Conservation (phyloP, 2,888 invertebrate genomes). For the Lasioglossum leucozonium region DNA sequence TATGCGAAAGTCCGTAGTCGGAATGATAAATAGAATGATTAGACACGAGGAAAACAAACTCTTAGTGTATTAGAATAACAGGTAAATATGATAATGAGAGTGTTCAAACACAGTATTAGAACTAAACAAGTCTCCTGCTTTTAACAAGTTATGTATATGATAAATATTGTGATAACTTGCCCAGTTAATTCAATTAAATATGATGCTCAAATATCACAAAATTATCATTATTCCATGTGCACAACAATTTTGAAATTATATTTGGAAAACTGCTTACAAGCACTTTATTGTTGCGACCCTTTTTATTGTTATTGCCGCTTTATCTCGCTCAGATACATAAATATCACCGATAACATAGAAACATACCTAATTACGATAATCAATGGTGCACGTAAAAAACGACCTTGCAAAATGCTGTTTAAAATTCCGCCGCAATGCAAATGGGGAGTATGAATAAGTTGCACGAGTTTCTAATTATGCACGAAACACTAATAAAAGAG, state of each 20-base stretch:
- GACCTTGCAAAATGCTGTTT: neutral
- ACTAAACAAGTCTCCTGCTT: neutral
- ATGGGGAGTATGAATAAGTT: neutral
- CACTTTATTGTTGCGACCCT: neutral
- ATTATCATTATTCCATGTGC: neutral
- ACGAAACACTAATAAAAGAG: neutral
- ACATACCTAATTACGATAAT: neutral
- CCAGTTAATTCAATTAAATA: neutral
- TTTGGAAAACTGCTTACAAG: neutral
- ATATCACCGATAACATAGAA: neutral
- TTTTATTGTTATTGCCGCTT: neutral
- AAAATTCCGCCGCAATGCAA: neutral
- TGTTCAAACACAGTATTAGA: neutral
- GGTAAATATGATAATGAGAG: neutral
- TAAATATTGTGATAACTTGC: neutral
- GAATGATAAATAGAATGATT: neutral
- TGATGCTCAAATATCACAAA: neutral
- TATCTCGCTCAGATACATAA: neutral
- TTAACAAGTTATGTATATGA: neutral
- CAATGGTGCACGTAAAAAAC: neutral
- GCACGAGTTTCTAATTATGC: neutral
- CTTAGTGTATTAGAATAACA: neutral
- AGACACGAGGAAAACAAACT: neutral
- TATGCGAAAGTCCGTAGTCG: neutral
- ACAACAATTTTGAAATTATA: neutral